A percentile compares a stretch with the other conserved stretches of the same genome.
Evolutionary conservation across 2,797 vertebrate genomes (phyloP).

Genomic region (Psittacula derbiana): DNA sequence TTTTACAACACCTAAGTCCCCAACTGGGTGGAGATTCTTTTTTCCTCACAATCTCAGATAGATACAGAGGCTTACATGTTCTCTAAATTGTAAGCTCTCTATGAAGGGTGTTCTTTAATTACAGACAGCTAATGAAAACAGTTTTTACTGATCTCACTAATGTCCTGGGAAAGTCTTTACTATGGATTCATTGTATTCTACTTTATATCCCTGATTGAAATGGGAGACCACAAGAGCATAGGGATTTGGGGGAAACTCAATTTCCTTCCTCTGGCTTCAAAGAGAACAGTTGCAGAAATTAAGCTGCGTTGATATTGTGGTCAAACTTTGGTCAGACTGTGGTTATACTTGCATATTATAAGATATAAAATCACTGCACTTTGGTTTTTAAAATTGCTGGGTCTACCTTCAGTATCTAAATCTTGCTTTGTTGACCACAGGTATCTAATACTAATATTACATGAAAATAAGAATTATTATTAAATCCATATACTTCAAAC

Average conservation of each 20-base stretch:
- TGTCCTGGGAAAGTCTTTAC: slow-evolving; percentile 59
- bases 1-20: slow-evolving; percentile 24
- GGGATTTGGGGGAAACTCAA: slow-evolving; percentile 54
- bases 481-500: not conserved
- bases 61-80: slow-evolving; percentile 52
- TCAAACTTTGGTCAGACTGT: slow-evolving; percentile 22
- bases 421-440: not conserved
- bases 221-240: slow-evolving; percentile 46
- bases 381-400: not conserved
- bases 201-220: slow-evolving; percentile 63
- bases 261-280: slow-evolving; percentile 48
- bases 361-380: not conserved
- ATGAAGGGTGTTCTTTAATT: slow-evolving; percentile 74
- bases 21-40: slow-evolving; percentile 49
- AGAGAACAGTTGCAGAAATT: slow-evolving; percentile 49
- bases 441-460: not conserved
- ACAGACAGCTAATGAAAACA: slow-evolving; percentile 66
- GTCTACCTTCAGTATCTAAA: not conserved
- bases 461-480: not conserved
- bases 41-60: slow-evolving; percentile 40
- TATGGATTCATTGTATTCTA: slow-evolving; percentile 56
- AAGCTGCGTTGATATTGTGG: slow-evolving; percentile 23
- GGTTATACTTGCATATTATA: not conserved
- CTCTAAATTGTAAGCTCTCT: slow-evolving; percentile 68
- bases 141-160: slow-evolving; percentile 61